These are phyloP conservation scores for Oceanites oceanicus DNA, from an alignment of 2,113 vertebrate genomes.

Conservation along the genomic window DNA sequence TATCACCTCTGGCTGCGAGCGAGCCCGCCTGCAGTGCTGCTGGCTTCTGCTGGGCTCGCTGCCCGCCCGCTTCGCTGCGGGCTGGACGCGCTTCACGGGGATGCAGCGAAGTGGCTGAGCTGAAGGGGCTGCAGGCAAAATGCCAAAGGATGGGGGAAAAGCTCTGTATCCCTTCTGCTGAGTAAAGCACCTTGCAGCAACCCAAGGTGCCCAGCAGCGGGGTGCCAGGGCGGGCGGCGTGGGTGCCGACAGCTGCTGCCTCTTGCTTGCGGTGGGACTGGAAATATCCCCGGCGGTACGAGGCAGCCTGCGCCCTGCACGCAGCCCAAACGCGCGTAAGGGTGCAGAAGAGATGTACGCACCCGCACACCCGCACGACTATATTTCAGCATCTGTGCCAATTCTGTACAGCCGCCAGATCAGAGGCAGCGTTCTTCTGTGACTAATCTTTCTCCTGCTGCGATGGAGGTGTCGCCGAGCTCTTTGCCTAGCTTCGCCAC, in stretches of 20 bases:
- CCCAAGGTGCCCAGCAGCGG: accelerated
- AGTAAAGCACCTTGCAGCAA: not conserved
- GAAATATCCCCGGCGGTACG: accelerated
- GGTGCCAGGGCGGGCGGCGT: accelerated
- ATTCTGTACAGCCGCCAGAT: not conserved
- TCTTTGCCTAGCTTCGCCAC: accelerated
- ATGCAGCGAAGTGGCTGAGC: accelerated
- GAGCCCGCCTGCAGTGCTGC: not conserved
- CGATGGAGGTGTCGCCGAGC: not conserved
- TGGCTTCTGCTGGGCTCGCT: not conserved
- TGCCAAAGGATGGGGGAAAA: not conserved
- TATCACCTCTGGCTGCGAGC: not conserved
- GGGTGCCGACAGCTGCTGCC: not conserved
- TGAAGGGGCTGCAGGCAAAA: not conserved
- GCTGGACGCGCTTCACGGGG: accelerated
- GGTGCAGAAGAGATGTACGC: accelerated
- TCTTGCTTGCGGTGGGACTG: not conserved
- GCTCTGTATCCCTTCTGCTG: not conserved
- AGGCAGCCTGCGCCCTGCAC: not conserved
- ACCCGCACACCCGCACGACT: not conserved
- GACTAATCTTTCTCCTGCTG: not conserved
- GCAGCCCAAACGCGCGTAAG: accelerated
- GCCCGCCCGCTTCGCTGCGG: not conserved
- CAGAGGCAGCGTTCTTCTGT: not conserved
- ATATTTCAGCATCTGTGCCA: accelerated